A percentile compares a stretch with the other conserved stretches of the same genome.
phyloP scores from a whole-genome alignment of 1,140 invertebrate genomes.

The Spodoptera litura region DNA sequence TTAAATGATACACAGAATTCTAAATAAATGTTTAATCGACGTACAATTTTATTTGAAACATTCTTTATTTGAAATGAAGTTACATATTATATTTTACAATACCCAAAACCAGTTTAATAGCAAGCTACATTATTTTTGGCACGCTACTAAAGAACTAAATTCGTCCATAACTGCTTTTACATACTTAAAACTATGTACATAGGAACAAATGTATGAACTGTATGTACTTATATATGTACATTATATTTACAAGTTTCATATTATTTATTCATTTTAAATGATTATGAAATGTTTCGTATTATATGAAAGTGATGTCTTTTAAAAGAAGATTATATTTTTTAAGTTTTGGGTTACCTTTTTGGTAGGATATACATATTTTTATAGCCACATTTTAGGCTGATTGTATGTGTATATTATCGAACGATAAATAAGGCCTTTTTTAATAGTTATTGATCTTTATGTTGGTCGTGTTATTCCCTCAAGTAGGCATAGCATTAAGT shows the following conservation, averaged over 20 bases:
- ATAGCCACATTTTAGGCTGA: background rate
- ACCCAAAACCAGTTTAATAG: conserved; percentile 60
- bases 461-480: background rate
- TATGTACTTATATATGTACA: conserved; percentile 57
- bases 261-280: conserved; percentile 26
- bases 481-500: background rate
- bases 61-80: conserved; percentile 40
- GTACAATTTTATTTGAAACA: conserved; percentile 22
- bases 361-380: background rate
- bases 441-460: background rate
- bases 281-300: conserved; percentile 13
- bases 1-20: conserved; percentile 40
- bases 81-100: conserved; percentile 41
- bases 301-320: conserved; percentile 33
- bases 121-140: conserved; percentile 72
- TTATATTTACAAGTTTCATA: conserved; percentile 52
- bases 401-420: background rate
- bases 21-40: background rate
- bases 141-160: conserved; percentile 75
- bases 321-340: background rate
- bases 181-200: conserved; percentile 76
- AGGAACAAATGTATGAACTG: conserved; percentile 71
- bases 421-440: no score
- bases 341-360: conserved; percentile 5
- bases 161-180: conserved; percentile 60